phyloP scores from a whole-genome alignment of 2,113 vertebrate species.

The Indicator maculatus region DNA sequence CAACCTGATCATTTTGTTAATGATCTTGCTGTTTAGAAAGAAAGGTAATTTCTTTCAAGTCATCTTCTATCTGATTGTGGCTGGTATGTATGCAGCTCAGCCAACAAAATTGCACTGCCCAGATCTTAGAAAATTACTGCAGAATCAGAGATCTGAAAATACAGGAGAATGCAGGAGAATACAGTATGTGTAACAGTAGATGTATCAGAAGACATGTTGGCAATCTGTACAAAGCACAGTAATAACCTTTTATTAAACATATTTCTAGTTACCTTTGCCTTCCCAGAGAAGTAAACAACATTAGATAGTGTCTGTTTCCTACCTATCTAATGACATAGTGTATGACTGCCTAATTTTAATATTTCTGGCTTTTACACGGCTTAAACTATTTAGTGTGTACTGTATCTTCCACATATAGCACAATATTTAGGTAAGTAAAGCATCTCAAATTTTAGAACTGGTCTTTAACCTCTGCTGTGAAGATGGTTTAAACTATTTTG shows the following conservation, averaged over 20 bases:
- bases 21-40: background rate
- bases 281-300: background rate
- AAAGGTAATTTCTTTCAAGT: background rate
- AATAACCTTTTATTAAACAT: background rate
- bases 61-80: background rate
- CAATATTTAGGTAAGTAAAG: background rate
- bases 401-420: background rate
- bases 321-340: background rate
- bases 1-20: background rate
- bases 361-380: background rate
- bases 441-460: background rate
- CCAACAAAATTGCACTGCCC: accelerated
- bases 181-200: background rate
- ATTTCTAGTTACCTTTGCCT: background rate
- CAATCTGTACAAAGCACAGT: background rate
- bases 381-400: background rate
- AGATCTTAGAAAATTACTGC: background rate
- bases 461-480: background rate
- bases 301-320: background rate
- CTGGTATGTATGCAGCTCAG: background rate
- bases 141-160: background rate
- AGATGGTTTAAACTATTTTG: background rate
- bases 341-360: background rate
- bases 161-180: background rate
- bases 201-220: background rate